Base-by-base conservation (phyloP, 1,140 invertebrate species). In the Cherax destructor region DNA sequence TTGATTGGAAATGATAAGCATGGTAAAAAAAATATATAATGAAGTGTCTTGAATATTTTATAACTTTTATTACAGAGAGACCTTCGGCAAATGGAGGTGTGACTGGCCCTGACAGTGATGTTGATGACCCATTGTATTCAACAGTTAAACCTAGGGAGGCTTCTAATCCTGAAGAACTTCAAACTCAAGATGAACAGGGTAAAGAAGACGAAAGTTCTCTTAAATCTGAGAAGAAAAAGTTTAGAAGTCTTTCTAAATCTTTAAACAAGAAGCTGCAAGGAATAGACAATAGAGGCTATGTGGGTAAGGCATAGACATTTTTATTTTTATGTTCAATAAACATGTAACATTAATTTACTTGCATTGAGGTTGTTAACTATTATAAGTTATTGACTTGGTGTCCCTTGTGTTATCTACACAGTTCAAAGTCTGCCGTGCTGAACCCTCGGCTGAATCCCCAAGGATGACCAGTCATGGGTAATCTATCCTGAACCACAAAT, bases 101-200 rank as follows among this genome's bases (percentile, higher is more conserved):
- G 24, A 30, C 24, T 74, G 41, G 52, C 5, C n/a, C 50, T 24
- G 86, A 88, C 72, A 86, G 85, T n/a, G n/a, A 86, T 59, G 47
- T 52, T 47, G 86, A 88, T 30, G 86, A 88, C 56, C 86, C 86
- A 21, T 59, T 88, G 49, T 88, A 88, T 52, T 88, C 86, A 49
- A 81, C 86, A 18, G 86, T 88, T 24, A 88, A 88, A 49, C 86
- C 86, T 4, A 88, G 69, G 18, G 18, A 79, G 50, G 30, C 69
- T 74, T 41, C 13, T 16, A 16, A 81, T 30, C 18, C 41, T 10
- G n/a, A 50, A 18, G 9, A 47, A 10, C 50, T 18, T 6, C 52
- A 78, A 13, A 5, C 21, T n/a, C 21, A 24, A 78, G 18, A 30
- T 18, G 74, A 52, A 5, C 18, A 76, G 41, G 0, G n/a, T 41